Evolutionary conservation across 2,113 vertebrate species (phyloP), one percentile per base, ranked within the genome.

Genomic region (Saimiri boliviensis): DNA sequence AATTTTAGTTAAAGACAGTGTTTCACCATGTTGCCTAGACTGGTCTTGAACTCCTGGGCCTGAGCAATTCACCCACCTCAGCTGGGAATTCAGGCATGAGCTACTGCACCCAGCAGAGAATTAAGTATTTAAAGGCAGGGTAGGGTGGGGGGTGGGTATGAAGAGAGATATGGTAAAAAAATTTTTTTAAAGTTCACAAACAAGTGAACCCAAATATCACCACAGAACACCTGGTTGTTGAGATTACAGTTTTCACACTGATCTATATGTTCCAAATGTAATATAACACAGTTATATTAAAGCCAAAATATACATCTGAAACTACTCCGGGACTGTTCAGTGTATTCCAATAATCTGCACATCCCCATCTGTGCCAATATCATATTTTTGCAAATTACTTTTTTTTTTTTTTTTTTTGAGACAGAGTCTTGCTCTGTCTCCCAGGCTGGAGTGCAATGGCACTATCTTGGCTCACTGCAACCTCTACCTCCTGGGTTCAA

Each of bases 191-290:
- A 52, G 49, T 25, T 27, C 47, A 86, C 35, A 66, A 56, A 92
- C 21, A 86, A 45, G 58, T 56, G 70, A 87, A 86, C 11, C 52
- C 93, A 87, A 66, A 63, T 54, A 91, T 71, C 23, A 66, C 21
- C n/a, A 86, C 37, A 83, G 20, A 70, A 97, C 30, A 80, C 2
- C 19, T 56, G 49, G 19, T n/a, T 91, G 25, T 42, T 73, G 10
- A 7, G 56, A 91, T 79, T 70, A 74, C 9, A 91, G n/a, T 92
- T 56, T 35, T 84, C 37, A 71, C 30, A 63, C 4, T 14, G 23
- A 91, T 23, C 68, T 87, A 92, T 68, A 86, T 71, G 23, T 79
- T 95, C 47, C 7, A 77, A 90, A 87, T 86, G 77, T 79, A 45
- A 45, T 54, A 27, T 12, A 85, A 58, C 25, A 63, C 58, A 71